Conservation (phyloP, 2,113 vertebrate genomes). For the Protomyctophum bolini region DNA sequence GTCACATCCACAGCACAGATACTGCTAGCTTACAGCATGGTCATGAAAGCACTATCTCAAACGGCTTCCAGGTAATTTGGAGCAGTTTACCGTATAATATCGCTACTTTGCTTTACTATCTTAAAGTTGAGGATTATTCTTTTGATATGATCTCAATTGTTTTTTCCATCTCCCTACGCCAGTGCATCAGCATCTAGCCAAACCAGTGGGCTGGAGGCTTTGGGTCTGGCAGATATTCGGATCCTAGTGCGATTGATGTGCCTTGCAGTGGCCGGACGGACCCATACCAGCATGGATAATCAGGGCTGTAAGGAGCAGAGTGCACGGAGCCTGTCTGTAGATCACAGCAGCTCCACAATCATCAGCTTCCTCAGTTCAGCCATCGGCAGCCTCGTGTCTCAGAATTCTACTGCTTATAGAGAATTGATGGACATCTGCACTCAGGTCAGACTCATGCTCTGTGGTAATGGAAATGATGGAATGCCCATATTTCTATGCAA, state of each 20-base stretch:
- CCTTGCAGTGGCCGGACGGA: constrained; percentile 77
- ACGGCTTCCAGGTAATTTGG: constrained; percentile 73
- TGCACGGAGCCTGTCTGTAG: constrained; percentile 44
- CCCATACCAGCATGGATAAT: constrained; percentile 66
- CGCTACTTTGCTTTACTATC: neutral
- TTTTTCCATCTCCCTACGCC: constrained; percentile 9
- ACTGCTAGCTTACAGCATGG: constrained; percentile 82
- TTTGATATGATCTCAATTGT: no score
- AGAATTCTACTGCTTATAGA: constrained; percentile 75
- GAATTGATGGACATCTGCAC: constrained; percentile 84
- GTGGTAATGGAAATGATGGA: neutral
- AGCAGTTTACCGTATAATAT: neutral
- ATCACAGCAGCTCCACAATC: constrained; percentile 69
- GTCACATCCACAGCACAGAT: constrained; percentile 81
- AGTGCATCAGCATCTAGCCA: constrained; percentile 73
- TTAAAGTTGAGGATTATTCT: neutral
- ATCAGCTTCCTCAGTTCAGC: constrained; percentile 81
- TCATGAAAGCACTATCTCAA: constrained; percentile 81
- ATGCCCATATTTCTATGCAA: no score
- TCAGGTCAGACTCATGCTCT: constrained; percentile 67
- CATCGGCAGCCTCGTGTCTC: constrained; percentile 79
- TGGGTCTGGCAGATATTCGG: constrained; percentile 82
- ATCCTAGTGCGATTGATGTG: constrained; percentile 83
- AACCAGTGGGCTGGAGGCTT: constrained; percentile 78
- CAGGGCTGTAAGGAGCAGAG: constrained; percentile 37